Evolutionary conservation across 2,888 invertebrate genomes (phyloP).

Genomic region (Bombylius major): DNA sequence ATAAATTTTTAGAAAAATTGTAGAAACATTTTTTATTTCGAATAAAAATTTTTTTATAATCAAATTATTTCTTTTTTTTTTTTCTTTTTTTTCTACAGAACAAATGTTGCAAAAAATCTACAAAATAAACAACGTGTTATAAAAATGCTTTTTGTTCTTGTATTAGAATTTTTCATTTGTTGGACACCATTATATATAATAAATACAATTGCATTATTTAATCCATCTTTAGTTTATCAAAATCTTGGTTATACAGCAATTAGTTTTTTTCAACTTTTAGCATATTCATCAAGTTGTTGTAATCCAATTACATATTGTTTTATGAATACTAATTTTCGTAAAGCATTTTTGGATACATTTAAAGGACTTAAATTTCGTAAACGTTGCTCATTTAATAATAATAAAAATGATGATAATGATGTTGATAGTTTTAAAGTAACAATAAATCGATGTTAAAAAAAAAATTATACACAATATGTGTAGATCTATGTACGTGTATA

Average conservation of each 20-base stretch:
- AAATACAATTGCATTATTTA: conserved; percentile 61
- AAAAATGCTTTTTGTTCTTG: conserved; percentile 83
- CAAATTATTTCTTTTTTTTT: not conserved
- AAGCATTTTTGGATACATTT: conserved; percentile 66
- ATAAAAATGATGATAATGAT: not conserved
- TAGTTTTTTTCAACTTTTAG: conserved; percentile 59
- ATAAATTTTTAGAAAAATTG: not conserved
- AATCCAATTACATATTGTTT: conserved; percentile 90
- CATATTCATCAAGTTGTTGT: conserved; percentile 72
- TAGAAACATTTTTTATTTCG: too few species aligned
- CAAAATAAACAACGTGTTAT: conserved; percentile 44
- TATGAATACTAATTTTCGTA: conserved; percentile 78
- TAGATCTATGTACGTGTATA: too few species aligned
- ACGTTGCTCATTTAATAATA: not conserved
- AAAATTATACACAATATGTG: too few species aligned
- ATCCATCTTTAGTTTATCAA: conserved; percentile 54
- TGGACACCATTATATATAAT: conserved; percentile 80
- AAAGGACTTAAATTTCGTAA: conserved; percentile 30
- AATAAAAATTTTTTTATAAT: too few species aligned
- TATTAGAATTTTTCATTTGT: conserved; percentile 80
- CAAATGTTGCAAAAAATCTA: conserved; percentile 28
- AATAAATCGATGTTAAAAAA: not conserved
- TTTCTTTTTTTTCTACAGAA: not conserved
- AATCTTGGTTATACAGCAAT: conserved; percentile 60
- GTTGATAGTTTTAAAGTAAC: not conserved